Evolutionary conservation across 2,113 vertebrate species (phyloP), one percentile per base, ranked within the genome.

Genomic region (Nestor notabilis): DNA sequence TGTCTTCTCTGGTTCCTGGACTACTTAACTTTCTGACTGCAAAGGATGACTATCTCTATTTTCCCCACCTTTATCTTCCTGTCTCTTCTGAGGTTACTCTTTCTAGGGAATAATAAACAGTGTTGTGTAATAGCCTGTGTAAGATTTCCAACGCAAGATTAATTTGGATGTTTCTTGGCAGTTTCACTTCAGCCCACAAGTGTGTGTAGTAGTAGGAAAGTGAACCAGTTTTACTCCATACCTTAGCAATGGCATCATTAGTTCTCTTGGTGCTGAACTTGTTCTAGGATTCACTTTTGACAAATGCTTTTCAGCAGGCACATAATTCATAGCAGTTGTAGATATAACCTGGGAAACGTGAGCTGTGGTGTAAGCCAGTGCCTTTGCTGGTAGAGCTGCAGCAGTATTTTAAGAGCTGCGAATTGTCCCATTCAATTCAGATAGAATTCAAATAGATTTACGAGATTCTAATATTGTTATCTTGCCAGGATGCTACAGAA

Each of bases 101-200:
- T 94, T 95, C 95, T 90, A 92, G 76, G 90, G 71, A 96, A 74
- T 90, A 88, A 74, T 88, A 77, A 86, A n/a, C 11, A 79, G 17
- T 2, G 2, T 60, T 74, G 63, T 90, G 39, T 75, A 83, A 77
- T 49, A 69, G 17, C n/a, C 58, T 74, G 8, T 66, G 53, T 90
- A 69, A 83, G 52, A 29, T 85, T 94, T 97, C 85, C 70, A 93
- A 33, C 29, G 18, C 37, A 64, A 55, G 79, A 83, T 88, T 61
- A 92, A 69, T 85, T 64, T 76, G 33, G 71, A 39, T 2, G 5
- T 69, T 88, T 66, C 39, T 93, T 96, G 93, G 75, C 92, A 80
- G 63, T 94, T 95, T 80, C 8, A 27, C 17, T 83, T 89, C 75
- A 90, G 72, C 71, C 84, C 44, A 44, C 78, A 61, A 82, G 39